phyloP scores from a whole-genome alignment of 2,888 invertebrate genomes.

The Halictus quadricinctus region DNA sequence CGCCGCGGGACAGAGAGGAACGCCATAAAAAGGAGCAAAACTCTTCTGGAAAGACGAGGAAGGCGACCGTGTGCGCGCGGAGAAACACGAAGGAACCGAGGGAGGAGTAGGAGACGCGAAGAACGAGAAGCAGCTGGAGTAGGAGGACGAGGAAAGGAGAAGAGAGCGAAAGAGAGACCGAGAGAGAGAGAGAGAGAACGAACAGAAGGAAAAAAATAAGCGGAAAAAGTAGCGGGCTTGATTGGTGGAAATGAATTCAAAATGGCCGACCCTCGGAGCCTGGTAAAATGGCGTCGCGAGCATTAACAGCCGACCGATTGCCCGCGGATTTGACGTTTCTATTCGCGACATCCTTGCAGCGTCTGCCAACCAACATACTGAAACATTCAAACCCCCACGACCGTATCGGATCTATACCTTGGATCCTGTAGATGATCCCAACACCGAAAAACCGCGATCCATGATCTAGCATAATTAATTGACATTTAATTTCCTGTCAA shows the following conservation, averaged over 20 bases:
- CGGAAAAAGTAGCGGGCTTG: conserved; percentile 75
- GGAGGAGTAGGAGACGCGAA: conserved; percentile 1
- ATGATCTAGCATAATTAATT: not conserved
- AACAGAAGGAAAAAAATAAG: conserved; percentile 65
- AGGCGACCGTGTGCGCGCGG: not conserved
- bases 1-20: conserved; percentile 48
- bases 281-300: conserved; percentile 79
- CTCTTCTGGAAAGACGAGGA: conserved; percentile 33
- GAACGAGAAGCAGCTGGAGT: conserved; percentile 20
- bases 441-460: not conserved
- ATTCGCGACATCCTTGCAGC: conserved; percentile 60
- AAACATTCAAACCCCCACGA: not conserved
- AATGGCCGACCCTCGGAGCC: conserved; percentile 76
- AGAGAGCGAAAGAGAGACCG: conserved; percentile 16
- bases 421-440: conserved; percentile 27
- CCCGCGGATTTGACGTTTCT: conserved; percentile 74
- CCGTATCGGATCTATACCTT: not conserved
- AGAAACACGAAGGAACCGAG: conserved; percentile 7
- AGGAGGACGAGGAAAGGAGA: conserved; percentile 32
- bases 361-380: not conserved
- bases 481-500: not conserved
- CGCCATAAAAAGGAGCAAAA: conserved; percentile 36
- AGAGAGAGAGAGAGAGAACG: conserved; percentile 36
- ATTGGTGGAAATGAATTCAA: conserved; percentile 82
- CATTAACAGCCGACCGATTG: conserved; percentile 72